phyloP scores from a whole-genome alignment of 2,888 invertebrate genomes.

The Aromia moschata region DNA sequence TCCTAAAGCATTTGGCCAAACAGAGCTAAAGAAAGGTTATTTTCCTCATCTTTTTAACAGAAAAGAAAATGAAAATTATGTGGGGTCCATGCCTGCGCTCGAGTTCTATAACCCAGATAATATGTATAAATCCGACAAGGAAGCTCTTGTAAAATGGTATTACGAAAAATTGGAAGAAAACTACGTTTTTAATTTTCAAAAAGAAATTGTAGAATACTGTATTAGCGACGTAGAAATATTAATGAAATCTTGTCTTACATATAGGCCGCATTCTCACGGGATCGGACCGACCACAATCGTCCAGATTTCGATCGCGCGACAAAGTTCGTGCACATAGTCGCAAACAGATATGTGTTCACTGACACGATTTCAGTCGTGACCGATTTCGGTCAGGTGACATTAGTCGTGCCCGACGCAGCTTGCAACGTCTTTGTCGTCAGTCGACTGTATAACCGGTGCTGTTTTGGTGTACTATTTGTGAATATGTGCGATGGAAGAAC shows the following conservation, averaged over 20 bases:
- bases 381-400: no score
- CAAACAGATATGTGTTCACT: no score
- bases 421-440: no score
- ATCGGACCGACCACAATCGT: no score
- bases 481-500: no score
- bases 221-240: slow-evolving; percentile 46
- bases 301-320: no score
- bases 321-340: no score
- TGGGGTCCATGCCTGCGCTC: slow-evolving; percentile 26
- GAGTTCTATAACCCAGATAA: slow-evolving; percentile 26
- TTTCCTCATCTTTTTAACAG: slow-evolving; percentile 43
- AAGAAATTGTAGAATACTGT: slow-evolving; percentile 46
- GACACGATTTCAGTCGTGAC: no score
- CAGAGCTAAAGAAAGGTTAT: slow-evolving; percentile 38
- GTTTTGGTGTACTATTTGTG: no score
- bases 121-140: slow-evolving; percentile 5
- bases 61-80: slow-evolving; percentile 30
- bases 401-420: no score
- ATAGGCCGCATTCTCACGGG: no score
- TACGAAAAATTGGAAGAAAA: slow-evolving; percentile 7
- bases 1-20: slow-evolving; percentile 37
- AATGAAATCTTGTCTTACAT: slow-evolving; percentile 45
- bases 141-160: slow-evolving; percentile 33
- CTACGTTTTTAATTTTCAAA: slow-evolving; percentile 48
- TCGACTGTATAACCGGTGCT: no score